Base-by-base conservation (phyloP, 2,888 invertebrate genomes). In the Apodemia mormo region DNA sequence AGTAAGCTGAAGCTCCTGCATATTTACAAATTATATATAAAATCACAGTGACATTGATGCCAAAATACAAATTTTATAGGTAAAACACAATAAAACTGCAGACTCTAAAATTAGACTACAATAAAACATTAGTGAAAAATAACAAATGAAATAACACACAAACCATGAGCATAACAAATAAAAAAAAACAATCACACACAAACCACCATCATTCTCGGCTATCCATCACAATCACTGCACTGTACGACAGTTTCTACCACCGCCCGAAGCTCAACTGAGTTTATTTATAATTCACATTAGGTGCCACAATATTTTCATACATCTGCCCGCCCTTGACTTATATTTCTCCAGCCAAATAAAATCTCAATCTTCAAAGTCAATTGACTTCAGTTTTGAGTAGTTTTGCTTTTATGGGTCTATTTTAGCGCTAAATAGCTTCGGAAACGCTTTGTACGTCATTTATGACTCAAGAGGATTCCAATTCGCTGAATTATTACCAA, bases 221-320 rank as follows among this genome's bases (percentile, higher is more conserved):
- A 40, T 68, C 52, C 37, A 68, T 68, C 76, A 74, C 76, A 70
- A 72, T 68, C 68, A 68, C 68, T 61, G 58, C 33, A 65, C 64
- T 8, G 52, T 54, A 65, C 71, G 74, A 68, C 70, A 68, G 72
- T 69, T 79, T 78, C 79, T 77, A 70, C 80, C 78, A 78, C 76
- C 79, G 81, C 73, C 78, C 80, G 80, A 75, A 80, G 81, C 83
- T 78, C 80, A 76, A 92, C 91, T 89, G 89, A 81, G 85, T 88
- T 88, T 92, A 93, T 90, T 91, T 91, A 89, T 92, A 90, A 88
- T 83, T 75, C 73, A 77, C 86, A 87, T 88, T 87, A 87, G 85
- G 87, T 84, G 84, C 76, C 71, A 74, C 85, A 88, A 86, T 89
- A 90, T 91, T 91, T 90, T 89, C 86, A 84, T 81, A 76, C 75